A percentile compares a stretch with the other conserved stretches of the same genome.
Conservation (phyloP, 2,113 vertebrate genomes). For the Xiphophorus couchianus region DNA sequence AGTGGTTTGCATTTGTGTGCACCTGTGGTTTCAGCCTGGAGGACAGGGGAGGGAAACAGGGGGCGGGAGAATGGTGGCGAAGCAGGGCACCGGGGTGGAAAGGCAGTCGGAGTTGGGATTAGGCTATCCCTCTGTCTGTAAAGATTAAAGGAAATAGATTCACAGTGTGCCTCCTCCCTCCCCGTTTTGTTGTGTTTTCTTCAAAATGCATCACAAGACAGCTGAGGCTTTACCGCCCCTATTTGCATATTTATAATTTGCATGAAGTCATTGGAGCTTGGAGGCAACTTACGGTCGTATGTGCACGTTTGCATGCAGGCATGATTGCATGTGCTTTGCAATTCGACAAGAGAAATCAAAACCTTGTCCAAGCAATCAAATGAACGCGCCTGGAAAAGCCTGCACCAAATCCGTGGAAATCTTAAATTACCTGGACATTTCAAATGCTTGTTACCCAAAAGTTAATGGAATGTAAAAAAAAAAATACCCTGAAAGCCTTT, state of each 20-base stretch:
- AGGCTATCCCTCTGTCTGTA: constrained; percentile 59
- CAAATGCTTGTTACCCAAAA: constrained; percentile 9
- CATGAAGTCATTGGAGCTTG: constrained; percentile 68
- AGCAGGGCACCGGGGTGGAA: constrained; percentile 60
- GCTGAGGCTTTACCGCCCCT: constrained; percentile 43
- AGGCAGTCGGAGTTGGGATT: constrained; percentile 64
- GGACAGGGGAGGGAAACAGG: constrained; percentile 46
- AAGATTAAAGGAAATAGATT: constrained; percentile 65
- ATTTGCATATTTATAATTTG: constrained; percentile 73
- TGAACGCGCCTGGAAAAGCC: constrained; percentile 23
- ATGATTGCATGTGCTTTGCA: constrained; percentile 25
- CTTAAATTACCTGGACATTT: constrained; percentile 9
- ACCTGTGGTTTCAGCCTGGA: constrained; percentile 70
- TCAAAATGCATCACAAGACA: constrained; percentile 58
- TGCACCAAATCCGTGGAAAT: constrained; percentile 26
- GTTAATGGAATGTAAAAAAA: constrained; percentile 33
- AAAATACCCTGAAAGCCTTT: constrained; percentile 26
- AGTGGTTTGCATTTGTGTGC: constrained; percentile 71
- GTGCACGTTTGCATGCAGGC: constrained; percentile 47
- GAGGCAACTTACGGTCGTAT: constrained; percentile 59
- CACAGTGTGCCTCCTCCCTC: constrained; percentile 22
- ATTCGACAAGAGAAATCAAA: constrained; percentile 64
- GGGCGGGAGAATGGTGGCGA: constrained; percentile 36
- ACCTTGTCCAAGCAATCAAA: constrained; percentile 39
- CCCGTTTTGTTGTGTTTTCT: constrained; percentile 55